phyloP scores from a whole-genome alignment of 1,140 invertebrate species.

The Campoletis sonorensis region DNA sequence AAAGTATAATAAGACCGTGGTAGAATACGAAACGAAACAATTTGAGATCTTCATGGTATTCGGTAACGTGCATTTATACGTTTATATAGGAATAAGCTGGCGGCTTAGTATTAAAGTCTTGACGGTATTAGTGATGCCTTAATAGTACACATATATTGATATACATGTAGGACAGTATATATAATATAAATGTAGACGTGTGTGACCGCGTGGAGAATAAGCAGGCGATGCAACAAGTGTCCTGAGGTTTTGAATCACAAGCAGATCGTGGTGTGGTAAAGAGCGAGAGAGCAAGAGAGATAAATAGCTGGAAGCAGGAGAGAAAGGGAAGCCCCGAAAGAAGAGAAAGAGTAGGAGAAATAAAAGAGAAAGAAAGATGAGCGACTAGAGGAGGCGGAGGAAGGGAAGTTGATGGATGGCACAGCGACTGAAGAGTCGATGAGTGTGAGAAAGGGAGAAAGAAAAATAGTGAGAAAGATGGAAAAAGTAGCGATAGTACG shows the following conservation, averaged over 20 bases:
- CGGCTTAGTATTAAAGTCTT: conserved; percentile 23
- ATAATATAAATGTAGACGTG: conserved; percentile 46
- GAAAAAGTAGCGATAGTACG: conserved; percentile 22
- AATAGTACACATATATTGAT: conserved; percentile 44
- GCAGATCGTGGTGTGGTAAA: conserved; percentile 71
- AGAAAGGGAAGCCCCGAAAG: conserved; percentile 45
- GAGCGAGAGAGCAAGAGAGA: conserved; percentile 58
- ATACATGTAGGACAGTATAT: conserved; percentile 33
- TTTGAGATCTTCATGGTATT: conserved; percentile 56
- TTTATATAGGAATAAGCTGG: not conserved
- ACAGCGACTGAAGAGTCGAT: conserved; percentile 48
- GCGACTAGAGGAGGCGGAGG: conserved; percentile 53
- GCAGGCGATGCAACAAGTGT: conserved; percentile 77
- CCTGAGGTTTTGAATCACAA: conserved; percentile 78
- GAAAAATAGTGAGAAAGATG: conserved; percentile 42
- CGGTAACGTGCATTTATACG: conserved; percentile 44
- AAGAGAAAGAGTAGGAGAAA: conserved; percentile 29
- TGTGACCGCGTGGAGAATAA: conserved; percentile 66
- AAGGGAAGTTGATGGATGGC: conserved; percentile 49
- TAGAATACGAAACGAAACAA: conserved; percentile 67
- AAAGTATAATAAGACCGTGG: conserved; percentile 55
- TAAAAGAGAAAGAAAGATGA: conserved; percentile 51
- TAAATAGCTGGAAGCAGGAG: conserved; percentile 56
- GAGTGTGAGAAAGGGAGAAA: conserved; percentile 38
- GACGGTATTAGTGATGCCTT: conserved; percentile 41